Conservation (phyloP, 1,140 invertebrate genomes). For the Scaptomyza hsui region DNA sequence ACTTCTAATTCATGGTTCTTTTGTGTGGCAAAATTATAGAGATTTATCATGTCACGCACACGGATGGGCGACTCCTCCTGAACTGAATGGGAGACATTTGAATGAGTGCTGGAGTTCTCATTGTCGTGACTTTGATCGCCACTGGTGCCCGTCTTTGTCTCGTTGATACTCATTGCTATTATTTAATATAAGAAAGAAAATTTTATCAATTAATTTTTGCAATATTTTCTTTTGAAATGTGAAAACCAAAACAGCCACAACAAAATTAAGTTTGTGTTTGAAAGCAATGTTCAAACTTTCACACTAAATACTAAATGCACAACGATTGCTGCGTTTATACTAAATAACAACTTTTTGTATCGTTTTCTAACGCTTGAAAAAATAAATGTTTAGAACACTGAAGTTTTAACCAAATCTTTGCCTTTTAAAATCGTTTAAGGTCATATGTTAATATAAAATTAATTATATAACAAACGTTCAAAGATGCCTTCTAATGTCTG, state of each 20-base stretch:
- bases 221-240: constrained; percentile 34
- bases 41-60: constrained; percentile 70
- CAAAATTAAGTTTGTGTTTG: constrained; percentile 25
- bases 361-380: no score
- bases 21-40: constrained; percentile 67
- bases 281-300: constrained; percentile 10
- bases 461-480: not conserved
- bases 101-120: constrained; percentile 26
- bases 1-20: constrained; percentile 66
- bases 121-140: constrained; percentile 27
- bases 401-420: no score
- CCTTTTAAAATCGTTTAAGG: not conserved
- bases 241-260: constrained; percentile 35
- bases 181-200: constrained; percentile 19
- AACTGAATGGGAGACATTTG: constrained; percentile 5
- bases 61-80: constrained; percentile 50
- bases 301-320: constrained; percentile 3
- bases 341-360: no score
- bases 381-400: no score
- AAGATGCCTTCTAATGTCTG: not conserved
- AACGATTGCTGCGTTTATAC: constrained; percentile 27
- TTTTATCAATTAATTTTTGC: constrained; percentile 23
- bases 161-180: constrained; percentile 25
- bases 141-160: constrained; percentile 11
- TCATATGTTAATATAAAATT: not conserved